Base-by-base conservation (phyloP, 1,140 invertebrate genomes). In the Ericerus pela region DNA sequence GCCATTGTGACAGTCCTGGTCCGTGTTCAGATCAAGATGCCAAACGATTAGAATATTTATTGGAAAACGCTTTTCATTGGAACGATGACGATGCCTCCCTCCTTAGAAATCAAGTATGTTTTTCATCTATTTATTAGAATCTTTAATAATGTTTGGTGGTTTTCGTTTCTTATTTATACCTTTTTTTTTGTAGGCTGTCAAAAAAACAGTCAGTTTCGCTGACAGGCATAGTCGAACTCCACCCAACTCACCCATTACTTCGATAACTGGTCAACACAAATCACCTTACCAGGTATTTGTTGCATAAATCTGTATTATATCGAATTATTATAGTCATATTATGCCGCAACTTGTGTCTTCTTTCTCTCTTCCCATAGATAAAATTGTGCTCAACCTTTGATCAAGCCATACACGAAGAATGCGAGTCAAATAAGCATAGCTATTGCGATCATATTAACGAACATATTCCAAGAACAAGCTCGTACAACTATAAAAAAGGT, bases 1-100 rank as follows among this genome's bases (percentile, higher is more conserved):
- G 57, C 36, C 53, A 58, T 18, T 58, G 57, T 37, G 57, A 58
- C 18, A 58, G 57, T 31, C 57, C 57, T 18, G 53, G 53, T 54
- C 57, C 57, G 18, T 41, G 33, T 54, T 11, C 41, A 31, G 57
- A 58, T 51, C 51, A 58, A 51, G 41, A 47, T 47, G 57, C 52
- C 16, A 58, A 41, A 54, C 28, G 57, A 54, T 41, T 58, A 26
- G 57, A 58, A 20, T 38, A 28, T 30, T 54, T 58, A 16, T 54
- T 58, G n/a, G 41, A 47, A 22, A 24, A 18, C 2, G 41, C 41
- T 6, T 24, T 47, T 24, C 41, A 47, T 4, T 47, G 41, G 41
- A 47, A 47, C 41, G 41, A 47, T 24, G 41, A 47, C 16, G 41
- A 47, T 4, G 41, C 41, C 3, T 18, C 41, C 14, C 41, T 24